A percentile compares a stretch with the other conserved stretches of the same genome.
Evolutionary conservation across 2,888 invertebrate genomes (phyloP).

Genomic region (Proisotoma minuta): DNA sequence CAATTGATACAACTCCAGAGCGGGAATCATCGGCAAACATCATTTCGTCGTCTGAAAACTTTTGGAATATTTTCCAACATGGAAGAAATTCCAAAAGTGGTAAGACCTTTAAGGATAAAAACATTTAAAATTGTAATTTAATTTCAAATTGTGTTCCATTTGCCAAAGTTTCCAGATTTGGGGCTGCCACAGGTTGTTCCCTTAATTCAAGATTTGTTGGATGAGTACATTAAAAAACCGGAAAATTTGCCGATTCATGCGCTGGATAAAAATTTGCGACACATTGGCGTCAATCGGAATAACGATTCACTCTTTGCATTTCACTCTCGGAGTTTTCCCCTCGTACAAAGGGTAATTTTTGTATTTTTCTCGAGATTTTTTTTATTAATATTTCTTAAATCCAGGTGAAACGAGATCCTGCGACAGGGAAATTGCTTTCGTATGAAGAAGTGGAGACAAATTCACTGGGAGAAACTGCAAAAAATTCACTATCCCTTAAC

Average conservation of each 20-base stretch:
- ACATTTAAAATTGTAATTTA: neutral
- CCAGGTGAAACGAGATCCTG: slow-evolving; percentile 66
- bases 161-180: slow-evolving; percentile 43
- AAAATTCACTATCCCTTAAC: slow-evolving; percentile 73
- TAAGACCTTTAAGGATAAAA: neutral
- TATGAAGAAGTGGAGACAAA: slow-evolving; percentile 61
- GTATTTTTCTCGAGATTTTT: neutral
- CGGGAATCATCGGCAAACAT: too few relatives aligned
- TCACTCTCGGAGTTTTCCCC: slow-evolving; percentile 55
- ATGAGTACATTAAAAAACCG: slow-evolving; percentile 63
- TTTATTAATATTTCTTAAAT: slow-evolving; percentile 25
- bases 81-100: slow-evolving; percentile 10
- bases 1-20: too few relatives aligned
- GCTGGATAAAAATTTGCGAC: slow-evolving; percentile 64
- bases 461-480: slow-evolving; percentile 62
- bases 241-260: slow-evolving; percentile 70
- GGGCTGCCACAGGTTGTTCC: slow-evolving; percentile 64
- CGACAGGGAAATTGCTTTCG: slow-evolving; percentile 69
- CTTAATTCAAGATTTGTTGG: slow-evolving; percentile 61
- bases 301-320: slow-evolving; percentile 56
- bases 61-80: neutral
- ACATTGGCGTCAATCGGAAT: slow-evolving; percentile 60
- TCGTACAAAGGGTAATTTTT: slow-evolving; percentile 55
- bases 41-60: too few relatives aligned
- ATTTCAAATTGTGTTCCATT: neutral